Evolutionary conservation across 1,140 invertebrate species (phyloP).

Genomic region (Arctopsyche grandis): DNA sequence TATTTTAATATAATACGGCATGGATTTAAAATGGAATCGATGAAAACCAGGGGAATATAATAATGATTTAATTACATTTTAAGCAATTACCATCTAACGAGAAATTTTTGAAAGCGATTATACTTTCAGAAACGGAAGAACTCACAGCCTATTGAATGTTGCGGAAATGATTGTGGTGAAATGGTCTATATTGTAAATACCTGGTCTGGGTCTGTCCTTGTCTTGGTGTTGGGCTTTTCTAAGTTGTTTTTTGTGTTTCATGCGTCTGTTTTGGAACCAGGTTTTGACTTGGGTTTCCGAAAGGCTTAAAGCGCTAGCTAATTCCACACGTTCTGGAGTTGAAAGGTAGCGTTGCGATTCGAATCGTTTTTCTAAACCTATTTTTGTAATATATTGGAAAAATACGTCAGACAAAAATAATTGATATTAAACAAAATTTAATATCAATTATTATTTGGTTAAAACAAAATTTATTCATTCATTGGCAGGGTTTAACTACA

Average conservation of each 20-base stretch:
- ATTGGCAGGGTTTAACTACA: no score
- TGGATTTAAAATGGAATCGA: no score
- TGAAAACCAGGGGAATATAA: slow-evolving; percentile 16
- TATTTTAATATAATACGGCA: no score
- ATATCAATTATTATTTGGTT: no score
- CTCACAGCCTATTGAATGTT: no score
- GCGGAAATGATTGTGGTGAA: background rate
- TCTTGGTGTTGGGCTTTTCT: slow-evolving; percentile 67
- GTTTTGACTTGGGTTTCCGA: slow-evolving; percentile 99
- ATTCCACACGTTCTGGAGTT: slow-evolving; percentile 94
- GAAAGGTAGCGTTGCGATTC: slow-evolving; percentile 96
- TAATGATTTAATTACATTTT: slow-evolving; percentile 4
- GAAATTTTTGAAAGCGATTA: background rate
- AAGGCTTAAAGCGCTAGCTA: slow-evolving; percentile 90
- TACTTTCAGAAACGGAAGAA: no score
- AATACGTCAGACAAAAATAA: no score
- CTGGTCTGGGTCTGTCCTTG: slow-evolving; percentile 48
- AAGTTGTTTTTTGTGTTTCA: slow-evolving; percentile 98
- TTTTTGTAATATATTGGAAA: background rate
- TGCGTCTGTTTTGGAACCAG: slow-evolving; percentile 97
- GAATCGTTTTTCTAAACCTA: slow-evolving; percentile 93
- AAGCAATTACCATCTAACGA: background rate
- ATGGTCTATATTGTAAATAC: slow-evolving; percentile 29
- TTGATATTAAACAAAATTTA: background rate
- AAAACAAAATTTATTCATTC: no score